Base-by-base conservation (phyloP, 1,140 invertebrate genomes). In the Archegozetes longisetosus region DNA sequence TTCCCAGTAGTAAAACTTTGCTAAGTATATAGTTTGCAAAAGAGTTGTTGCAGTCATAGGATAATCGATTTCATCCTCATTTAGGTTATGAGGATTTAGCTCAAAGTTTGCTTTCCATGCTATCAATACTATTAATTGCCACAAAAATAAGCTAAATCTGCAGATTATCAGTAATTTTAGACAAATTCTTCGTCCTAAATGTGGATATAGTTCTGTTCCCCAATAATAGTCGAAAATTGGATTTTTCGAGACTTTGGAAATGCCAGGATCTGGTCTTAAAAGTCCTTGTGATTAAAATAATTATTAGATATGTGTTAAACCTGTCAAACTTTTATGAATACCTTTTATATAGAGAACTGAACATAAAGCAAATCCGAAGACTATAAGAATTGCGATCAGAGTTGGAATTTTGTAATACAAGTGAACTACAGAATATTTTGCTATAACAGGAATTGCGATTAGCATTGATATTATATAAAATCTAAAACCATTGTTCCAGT, bases 1-100 rank as follows among this genome's bases (percentile, higher is more conserved):
- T 68, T 82, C 80, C 79, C 79, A 81, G 70, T 71, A 78, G 69
- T 75, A 81, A 67, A 81, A 81, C 66, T 81, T 81, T 17, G 71
- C 72, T 27, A 80, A 69, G 67, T 80, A 81, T 9, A 77, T 63
- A 6, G 74, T 68, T 66, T 80, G 77, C 2, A 79, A 68, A 22
- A 69, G 52, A 0, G 69, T 64, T 40, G 69, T 71, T 28, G 75
- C 74, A 32, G 77, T 67, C 63, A 74, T 71, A 24, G 74, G 74
- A 57, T 71, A 67, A 32, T 75, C 74, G 61, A 70, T 71, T 6
- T 73, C 73, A 56, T 69, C 61, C 20, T 71, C 46, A 6, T 6
- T 14, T 28, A 52, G 50, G 6, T 6, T 9, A n/a, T n/a, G n/a
- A n/a, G n/a, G n/a, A n/a, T n/a, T n/a, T n/a, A n/a, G n/a, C 40